Conservation (phyloP, 2,113 vertebrate species). For the Cacatua alba region DNA sequence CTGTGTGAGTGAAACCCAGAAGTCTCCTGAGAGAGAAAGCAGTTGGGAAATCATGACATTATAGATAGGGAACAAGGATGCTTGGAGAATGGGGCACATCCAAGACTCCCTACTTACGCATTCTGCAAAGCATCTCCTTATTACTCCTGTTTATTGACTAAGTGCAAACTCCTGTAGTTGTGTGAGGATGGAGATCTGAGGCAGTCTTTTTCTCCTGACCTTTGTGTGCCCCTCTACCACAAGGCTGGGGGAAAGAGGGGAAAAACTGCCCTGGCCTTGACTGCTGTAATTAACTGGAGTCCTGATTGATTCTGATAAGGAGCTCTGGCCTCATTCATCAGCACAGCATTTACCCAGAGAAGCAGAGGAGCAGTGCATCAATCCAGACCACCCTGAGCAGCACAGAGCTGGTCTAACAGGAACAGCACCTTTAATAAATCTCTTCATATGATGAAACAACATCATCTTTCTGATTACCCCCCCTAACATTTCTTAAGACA, state of each 20-base stretch:
- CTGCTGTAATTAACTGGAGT: conserved; percentile 8
- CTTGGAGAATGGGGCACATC: background rate
- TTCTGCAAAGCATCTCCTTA: background rate
- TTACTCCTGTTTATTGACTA: conserved; percentile 17
- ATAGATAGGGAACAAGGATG: background rate
- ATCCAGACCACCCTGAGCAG: background rate
- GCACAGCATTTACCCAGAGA: background rate
- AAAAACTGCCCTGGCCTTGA: background rate
- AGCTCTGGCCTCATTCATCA: background rate
- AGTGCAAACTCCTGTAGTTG: background rate
- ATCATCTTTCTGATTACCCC: background rate
- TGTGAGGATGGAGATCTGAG: background rate
- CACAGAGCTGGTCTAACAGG: background rate
- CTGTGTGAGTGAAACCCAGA: background rate
- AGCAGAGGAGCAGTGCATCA: background rate
- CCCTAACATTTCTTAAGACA: background rate
- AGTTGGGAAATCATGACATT: background rate
- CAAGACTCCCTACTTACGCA: background rate
- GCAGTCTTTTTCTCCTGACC: background rate
- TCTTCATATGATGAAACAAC: background rate
- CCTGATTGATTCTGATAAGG: conserved; percentile 2
- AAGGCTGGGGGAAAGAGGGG: background rate
- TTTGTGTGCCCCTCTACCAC: background rate
- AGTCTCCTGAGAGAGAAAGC: background rate
- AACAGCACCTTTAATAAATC: background rate